These are phyloP conservation scores for Paracanthobrama guichenoti DNA, from an alignment of 2,113 vertebrate species.

Conservation along the genomic window DNA sequence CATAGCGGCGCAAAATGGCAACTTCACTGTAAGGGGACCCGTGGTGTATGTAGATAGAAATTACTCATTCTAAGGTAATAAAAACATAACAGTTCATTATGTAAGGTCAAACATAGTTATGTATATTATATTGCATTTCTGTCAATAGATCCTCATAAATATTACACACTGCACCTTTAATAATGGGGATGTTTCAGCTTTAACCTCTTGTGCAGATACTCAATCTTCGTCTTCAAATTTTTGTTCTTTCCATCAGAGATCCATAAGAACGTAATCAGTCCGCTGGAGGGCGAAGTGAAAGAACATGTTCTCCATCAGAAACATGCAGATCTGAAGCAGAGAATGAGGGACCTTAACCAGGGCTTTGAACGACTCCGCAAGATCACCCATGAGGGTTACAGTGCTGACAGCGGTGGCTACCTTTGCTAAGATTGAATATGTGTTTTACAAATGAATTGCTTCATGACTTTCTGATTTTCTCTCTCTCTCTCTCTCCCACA, in stretches of 20 bases:
- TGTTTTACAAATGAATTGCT: background rate
- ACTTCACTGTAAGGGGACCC: too few species aligned
- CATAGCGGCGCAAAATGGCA: too few species aligned
- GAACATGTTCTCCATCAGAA: conserved; percentile 78
- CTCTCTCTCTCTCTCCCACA: background rate
- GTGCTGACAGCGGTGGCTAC: conserved; percentile 78
- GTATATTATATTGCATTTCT: too few species aligned
- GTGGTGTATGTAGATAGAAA: too few species aligned
- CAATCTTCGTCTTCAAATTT: background rate
- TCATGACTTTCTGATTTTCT: background rate
- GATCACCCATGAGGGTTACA: conserved; percentile 90
- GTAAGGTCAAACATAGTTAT: too few species aligned
- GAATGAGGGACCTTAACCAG: conserved; percentile 85
- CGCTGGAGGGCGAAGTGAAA: conserved; percentile 78
- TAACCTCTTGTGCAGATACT: background rate
- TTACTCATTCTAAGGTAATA: too few species aligned
- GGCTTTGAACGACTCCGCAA: conserved; percentile 88
- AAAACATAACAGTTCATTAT: too few species aligned
- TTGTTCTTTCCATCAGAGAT: conserved; percentile 73
- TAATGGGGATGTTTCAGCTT: background rate
- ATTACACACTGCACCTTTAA: too few species aligned
- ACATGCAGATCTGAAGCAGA: conserved; percentile 88
- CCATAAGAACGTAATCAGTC: conserved; percentile 85
- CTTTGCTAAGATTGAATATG: background rate
- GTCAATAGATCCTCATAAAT: too few species aligned